Evolutionary conservation across 1,140 invertebrate genomes (phyloP).

Genomic region (Trichoplusia ni): DNA sequence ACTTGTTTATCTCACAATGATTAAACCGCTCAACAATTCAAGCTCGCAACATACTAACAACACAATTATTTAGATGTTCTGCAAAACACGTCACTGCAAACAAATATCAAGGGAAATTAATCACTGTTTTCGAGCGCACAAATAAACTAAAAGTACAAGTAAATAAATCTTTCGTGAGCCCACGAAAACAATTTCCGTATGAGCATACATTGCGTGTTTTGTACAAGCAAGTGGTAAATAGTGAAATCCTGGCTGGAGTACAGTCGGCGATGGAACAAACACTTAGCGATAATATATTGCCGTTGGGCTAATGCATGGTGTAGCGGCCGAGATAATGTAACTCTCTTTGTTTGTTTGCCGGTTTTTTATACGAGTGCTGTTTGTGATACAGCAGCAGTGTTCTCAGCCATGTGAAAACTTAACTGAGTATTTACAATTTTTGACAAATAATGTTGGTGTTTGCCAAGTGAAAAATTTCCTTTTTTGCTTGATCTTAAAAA

Average conservation of each 20-base stretch:
- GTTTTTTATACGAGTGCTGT: slow-evolving; percentile 7
- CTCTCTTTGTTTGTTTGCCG: slow-evolving; percentile 6
- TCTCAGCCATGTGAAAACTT: no score
- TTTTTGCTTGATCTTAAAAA: no score
- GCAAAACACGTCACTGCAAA: no score
- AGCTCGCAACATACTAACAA: no score
- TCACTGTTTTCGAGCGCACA: slow-evolving; percentile 12
- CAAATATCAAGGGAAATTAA: neutral
- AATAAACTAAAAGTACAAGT: slow-evolving; percentile 28
- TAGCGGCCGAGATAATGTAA: slow-evolving; percentile 25
- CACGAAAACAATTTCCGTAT: slow-evolving; percentile 27
- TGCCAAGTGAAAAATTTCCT: no score
- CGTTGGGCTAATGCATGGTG: slow-evolving; percentile 37
- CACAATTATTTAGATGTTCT: no score
- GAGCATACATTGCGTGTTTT: slow-evolving; percentile 18
- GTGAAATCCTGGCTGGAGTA: slow-evolving; percentile 3
- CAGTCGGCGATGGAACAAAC: slow-evolving; percentile 26
- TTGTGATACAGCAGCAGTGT: no score
- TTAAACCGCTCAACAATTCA: no score
- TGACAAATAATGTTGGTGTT: no score
- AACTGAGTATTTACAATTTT: no score
- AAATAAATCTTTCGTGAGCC: slow-evolving; percentile 25
- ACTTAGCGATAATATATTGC: slow-evolving; percentile 44
- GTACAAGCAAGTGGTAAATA: slow-evolving; percentile 16
- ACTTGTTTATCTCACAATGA: no score